These are phyloP conservation scores for Nycteola revayana DNA, from an alignment of 2,888 invertebrate species.

Conservation along the genomic window DNA sequence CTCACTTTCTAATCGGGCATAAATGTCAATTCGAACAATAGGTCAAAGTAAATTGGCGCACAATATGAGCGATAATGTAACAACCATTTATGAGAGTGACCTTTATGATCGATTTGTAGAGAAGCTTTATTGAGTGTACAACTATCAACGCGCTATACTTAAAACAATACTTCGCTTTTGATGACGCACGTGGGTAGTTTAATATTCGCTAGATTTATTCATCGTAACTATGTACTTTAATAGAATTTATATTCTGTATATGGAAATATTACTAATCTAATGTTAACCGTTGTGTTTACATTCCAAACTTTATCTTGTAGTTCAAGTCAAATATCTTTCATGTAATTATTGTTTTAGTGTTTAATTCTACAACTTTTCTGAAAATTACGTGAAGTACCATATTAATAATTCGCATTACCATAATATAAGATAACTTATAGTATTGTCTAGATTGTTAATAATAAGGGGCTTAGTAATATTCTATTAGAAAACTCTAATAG, in stretches of 20 bases:
- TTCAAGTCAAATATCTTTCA: slow-evolving; percentile 10
- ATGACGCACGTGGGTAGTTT: slow-evolving; percentile 9
- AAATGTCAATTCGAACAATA: no score
- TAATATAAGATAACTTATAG: slow-evolving; percentile 19
- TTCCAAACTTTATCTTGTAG: slow-evolving; percentile 34
- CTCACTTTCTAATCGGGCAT: no score
- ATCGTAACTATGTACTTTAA: no score
- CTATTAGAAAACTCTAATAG: neutral
- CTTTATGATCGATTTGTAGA: no score
- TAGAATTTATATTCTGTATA: no score
- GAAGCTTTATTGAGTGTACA: no score
- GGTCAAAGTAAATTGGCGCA: no score
- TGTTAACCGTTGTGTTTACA: slow-evolving; percentile 30
- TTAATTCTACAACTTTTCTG: slow-evolving; percentile 18
- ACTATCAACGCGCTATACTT: no score
- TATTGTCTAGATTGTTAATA: slow-evolving; percentile 17
- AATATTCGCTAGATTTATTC: slow-evolving; percentile 17
- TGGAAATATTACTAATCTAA: neutral
- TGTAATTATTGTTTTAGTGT: slow-evolving; percentile 17
- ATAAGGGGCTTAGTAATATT: slow-evolving; percentile 10
- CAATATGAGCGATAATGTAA: no score
- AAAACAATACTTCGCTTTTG: no score
- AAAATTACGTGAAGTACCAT: slow-evolving; percentile 16
- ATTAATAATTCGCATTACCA: slow-evolving; percentile 22
- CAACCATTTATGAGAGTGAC: no score